These are phyloP conservation scores for Parazoanthus darwini DNA, from an alignment of 92 coral and sea anemone species.

Conservation along the genomic window DNA sequence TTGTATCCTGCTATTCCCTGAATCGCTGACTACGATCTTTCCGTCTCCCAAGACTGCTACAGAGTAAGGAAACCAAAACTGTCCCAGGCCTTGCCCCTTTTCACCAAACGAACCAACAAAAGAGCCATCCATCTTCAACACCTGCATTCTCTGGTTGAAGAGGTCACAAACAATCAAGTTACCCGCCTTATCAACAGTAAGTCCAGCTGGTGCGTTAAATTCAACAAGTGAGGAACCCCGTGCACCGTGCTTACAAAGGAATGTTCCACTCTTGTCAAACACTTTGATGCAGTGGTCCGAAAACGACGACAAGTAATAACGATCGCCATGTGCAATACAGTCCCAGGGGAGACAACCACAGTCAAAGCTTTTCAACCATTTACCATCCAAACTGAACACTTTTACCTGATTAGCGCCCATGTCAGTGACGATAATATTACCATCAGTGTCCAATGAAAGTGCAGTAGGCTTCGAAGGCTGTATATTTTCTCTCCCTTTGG, in stretches of 20 bases:
- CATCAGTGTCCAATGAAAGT: too few species aligned
- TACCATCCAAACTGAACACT: not conserved
- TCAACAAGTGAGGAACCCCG: too few species aligned
- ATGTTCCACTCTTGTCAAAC: conserved; percentile 23
- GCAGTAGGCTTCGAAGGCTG: too few species aligned
- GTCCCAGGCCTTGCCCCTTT: conserved; percentile 26
- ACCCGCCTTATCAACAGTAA: conserved; percentile 15
- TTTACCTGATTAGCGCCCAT: not conserved
- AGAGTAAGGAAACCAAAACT: conserved; percentile 31
- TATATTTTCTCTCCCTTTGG: not conserved
- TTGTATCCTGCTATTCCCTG: conserved; percentile 38
- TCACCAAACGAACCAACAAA: not conserved
- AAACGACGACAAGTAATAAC: not conserved
- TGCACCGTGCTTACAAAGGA: not conserved
- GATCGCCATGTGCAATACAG: not conserved
- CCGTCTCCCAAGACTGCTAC: conserved; percentile 46
- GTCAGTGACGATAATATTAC: too few species aligned
- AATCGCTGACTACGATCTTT: conserved; percentile 39
- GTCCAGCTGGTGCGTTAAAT: not conserved
- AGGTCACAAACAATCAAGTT: too few species aligned
- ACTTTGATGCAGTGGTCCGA: conserved; percentile 7
- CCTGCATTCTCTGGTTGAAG: too few species aligned
- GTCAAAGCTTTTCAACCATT: not conserved
- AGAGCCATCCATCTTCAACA: too few species aligned
- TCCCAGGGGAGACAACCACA: not conserved